phyloP scores from a whole-genome alignment of 2,113 vertebrate species.

The Nerophis ophidion region DNA sequence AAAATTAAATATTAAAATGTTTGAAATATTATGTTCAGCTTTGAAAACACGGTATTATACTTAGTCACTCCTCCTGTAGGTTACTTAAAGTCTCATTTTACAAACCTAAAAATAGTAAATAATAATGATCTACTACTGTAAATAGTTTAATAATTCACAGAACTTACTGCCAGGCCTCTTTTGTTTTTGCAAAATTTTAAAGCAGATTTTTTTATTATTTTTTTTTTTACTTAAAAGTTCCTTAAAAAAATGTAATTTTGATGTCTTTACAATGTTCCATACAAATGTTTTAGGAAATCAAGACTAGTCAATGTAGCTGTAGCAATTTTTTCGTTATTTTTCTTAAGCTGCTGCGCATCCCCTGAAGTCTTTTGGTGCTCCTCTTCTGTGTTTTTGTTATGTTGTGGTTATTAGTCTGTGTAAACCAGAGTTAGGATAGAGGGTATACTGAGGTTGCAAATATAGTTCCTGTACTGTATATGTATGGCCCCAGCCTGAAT shows the following conservation, averaged over 20 bases:
- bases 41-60: too few species aligned
- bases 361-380: not conserved
- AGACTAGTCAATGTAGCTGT: not conserved
- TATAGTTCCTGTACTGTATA: not conserved
- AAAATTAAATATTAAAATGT: too few species aligned
- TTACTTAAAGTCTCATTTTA: too few species aligned
- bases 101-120: too few species aligned
- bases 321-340: not conserved
- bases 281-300: not conserved
- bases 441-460: not conserved
- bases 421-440: not conserved
- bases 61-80: too few species aligned
- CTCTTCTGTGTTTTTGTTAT: not conserved
- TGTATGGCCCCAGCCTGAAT: not conserved
- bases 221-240: too few species aligned
- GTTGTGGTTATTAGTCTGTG: not conserved
- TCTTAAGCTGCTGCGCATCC: not conserved
- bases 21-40: too few species aligned
- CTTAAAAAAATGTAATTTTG: too few species aligned
- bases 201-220: not conserved
- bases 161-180: not conserved
- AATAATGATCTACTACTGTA: too few species aligned
- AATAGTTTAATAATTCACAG: too few species aligned
- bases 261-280: too few species aligned
- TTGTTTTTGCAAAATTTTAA: not conserved